phyloP scores from a whole-genome alignment of 2,113 vertebrate genomes.

The Vanacampus margaritifer region DNA sequence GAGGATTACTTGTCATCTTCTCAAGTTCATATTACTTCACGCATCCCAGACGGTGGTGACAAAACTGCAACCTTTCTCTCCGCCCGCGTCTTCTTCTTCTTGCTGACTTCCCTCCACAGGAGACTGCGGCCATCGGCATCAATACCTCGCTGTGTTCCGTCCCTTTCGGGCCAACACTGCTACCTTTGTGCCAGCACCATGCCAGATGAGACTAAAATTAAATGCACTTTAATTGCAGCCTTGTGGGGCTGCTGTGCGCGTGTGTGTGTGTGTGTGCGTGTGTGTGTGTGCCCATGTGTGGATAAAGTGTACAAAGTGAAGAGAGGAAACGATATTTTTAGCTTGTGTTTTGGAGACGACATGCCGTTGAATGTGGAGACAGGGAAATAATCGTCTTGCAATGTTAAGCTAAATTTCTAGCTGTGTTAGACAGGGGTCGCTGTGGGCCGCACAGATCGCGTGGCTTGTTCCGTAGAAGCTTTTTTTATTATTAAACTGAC shows the following conservation, averaged over 20 bases:
- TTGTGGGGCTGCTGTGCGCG: not conserved
- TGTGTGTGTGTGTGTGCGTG: constrained; percentile 10
- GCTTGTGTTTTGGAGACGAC: constrained; percentile 13
- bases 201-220: constrained; percentile 64
- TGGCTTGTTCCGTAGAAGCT: too few relatives aligned
- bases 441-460: not conserved
- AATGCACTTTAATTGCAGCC: constrained; percentile 56
- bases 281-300: constrained; percentile 12
- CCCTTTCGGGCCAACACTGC: constrained; percentile 51
- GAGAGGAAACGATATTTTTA: constrained; percentile 49
- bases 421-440: too few relatives aligned
- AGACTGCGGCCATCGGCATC: constrained; percentile 28
- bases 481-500: not conserved
- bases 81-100: constrained; percentile 14
- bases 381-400: not conserved
- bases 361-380: not conserved
- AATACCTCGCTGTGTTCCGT: constrained; percentile 48
- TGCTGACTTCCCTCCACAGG: constrained; percentile 9
- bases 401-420: not conserved
- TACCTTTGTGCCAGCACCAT: constrained; percentile 53
- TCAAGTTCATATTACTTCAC: not conserved
- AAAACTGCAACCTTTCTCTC: constrained; percentile 11
- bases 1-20: not conserved
- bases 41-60: not conserved
- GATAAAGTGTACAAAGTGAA: constrained; percentile 24